Conservation (phyloP, 1,140 invertebrate species). For the Rhopalosiphum padi region DNA sequence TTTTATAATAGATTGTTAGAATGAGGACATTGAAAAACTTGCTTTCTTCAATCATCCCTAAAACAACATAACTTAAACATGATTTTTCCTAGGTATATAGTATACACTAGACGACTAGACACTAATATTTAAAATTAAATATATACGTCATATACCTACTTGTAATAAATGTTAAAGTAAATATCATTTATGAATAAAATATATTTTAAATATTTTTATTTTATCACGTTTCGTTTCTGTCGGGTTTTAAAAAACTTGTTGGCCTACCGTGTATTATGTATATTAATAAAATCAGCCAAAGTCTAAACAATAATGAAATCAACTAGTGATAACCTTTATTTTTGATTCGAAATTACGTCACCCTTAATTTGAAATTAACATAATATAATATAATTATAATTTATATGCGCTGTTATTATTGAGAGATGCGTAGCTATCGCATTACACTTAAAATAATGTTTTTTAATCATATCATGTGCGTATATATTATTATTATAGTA, state of each 20-base stretch:
- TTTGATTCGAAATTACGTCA: not conserved
- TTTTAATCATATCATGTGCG: not conserved
- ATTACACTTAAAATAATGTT: not conserved
- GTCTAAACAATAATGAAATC: not conserved
- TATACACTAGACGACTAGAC: no score
- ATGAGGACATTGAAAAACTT: not conserved
- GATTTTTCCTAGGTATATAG: not conserved
- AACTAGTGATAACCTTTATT: constrained; percentile 16
- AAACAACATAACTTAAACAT: not conserved
- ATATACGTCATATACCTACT: no score
- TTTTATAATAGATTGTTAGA: not conserved
- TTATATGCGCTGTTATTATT: not conserved
- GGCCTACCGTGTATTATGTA: not conserved
- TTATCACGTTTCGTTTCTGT: not conserved
- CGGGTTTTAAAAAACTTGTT: not conserved
- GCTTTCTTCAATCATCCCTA: not conserved
- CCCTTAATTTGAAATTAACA: not conserved
- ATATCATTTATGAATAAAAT: not conserved
- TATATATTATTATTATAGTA: no score
- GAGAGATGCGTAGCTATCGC: not conserved
- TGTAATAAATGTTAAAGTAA: not conserved
- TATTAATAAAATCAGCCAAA: not conserved
- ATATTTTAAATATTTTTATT: not conserved
- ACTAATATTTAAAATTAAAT: not conserved
- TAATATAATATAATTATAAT: not conserved